These are phyloP conservation scores for Mactromeris polynyma DNA, from an alignment of 2,888 invertebrate genomes.

Conservation along the genomic window DNA sequence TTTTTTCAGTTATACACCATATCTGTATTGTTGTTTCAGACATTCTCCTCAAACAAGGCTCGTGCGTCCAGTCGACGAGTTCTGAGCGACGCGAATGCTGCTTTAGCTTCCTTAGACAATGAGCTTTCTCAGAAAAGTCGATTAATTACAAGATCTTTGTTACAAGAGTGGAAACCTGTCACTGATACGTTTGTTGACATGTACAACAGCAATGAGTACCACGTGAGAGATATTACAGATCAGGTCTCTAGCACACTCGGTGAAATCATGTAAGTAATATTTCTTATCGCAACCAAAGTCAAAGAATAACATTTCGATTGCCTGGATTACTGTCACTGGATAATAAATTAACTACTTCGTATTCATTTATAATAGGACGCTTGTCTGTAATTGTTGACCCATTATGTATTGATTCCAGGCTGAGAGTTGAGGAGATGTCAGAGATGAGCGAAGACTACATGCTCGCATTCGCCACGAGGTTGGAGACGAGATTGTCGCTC, in stretches of 20 bases:
- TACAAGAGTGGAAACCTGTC: constrained; percentile 50
- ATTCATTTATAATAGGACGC: too few species aligned
- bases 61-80: constrained; percentile 22
- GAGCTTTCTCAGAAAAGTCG: constrained; percentile 55
- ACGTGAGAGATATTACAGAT: constrained; percentile 54
- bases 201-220: constrained; percentile 60
- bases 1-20: too few species aligned
- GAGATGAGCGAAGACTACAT: constrained; percentile 25
- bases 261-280: constrained; percentile 18
- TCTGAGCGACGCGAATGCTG: constrained; percentile 19
- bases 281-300: background rate
- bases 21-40: constrained; percentile 32
- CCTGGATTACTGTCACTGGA: too few species aligned
- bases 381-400: too few species aligned
- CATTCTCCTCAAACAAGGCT: constrained; percentile 31
- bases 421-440: background rate
- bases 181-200: constrained; percentile 25
- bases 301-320: background rate
- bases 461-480: background rate
- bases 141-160: constrained; percentile 43
- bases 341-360: too few species aligned
- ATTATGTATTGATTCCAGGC: background rate
- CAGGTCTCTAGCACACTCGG: background rate
- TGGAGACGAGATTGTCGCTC: constrained; percentile 5
- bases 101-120: constrained; percentile 4